Base-by-base conservation (phyloP, 2,888 invertebrate species). In the Cheiracanthium punctorium region DNA sequence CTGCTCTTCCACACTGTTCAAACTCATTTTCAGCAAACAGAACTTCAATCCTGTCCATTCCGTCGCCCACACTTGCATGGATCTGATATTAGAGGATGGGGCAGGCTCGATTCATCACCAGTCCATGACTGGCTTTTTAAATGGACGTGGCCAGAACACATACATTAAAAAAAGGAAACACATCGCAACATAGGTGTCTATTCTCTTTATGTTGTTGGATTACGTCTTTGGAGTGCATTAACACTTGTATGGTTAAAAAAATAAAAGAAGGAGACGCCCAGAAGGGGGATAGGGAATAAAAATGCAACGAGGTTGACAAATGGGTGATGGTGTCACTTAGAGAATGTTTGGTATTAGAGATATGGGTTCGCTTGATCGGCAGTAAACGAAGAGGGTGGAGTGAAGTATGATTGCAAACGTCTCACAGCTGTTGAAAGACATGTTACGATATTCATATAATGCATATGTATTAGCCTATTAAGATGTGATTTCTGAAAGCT, bases 261-360 rank as follows among this genome's bases (percentile, higher is more conserved):
- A n/a, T n/a, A n/a, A 58, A 58, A 48, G 24, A 48, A 24, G 58
- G 58, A 1, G 1, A 58, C 20, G 24, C 24, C 58, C 58, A 4
- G 24, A 58, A 4, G 20, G 20, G 24, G 24, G 58, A 48, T 7
- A 17, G 10, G 43, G 2, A 48, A 58, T 58, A 58, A 58, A 48
- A 58, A 58, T 58, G 58, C 24, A 24, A 24, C 1, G 58, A 5
- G 58, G 58, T 58, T 58, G 24, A 58, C 58, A 58, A 58, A 58
- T 58, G 24, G 58, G 58, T 58, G 58, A 58, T 58, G 58, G 24
- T 58, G 58, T 58, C 58, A 58, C 24, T 58, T 58, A 58, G 58
- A 58, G 58, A 58, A 58, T 58, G 24, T 58, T 58, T 58, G 58
- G 24, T 12, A 58, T 17, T 48, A n/a, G 7, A n/a, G 7, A n/a